These are phyloP conservation scores for Phylloscopus trochiloides DNA, from an alignment of 2,113 vertebrate genomes.

Conservation along the genomic window DNA sequence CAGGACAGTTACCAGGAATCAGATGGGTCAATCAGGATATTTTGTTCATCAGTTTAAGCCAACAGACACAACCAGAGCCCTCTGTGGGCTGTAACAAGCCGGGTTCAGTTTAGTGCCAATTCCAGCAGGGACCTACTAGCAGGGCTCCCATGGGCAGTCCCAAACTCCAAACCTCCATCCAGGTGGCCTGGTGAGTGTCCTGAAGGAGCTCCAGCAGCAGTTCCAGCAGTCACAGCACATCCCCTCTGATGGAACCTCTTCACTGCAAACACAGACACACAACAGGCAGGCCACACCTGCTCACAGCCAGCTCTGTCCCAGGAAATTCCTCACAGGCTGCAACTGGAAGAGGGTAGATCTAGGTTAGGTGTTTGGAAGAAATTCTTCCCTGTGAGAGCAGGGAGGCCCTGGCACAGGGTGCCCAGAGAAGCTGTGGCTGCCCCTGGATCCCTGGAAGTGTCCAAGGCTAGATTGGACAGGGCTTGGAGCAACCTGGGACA, in stretches of 20 bases:
- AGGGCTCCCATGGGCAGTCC: neutral
- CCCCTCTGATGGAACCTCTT: neutral
- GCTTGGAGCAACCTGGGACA: neutral
- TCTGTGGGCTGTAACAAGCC: neutral
- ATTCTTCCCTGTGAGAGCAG: neutral
- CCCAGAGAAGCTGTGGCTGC: neutral
- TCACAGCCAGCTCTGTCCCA: neutral
- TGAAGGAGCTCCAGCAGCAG: neutral
- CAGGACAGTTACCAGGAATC: neutral
- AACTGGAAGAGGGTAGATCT: neutral
- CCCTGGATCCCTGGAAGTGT: neutral
- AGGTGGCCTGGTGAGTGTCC: accelerated
- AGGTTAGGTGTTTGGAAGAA: neutral
- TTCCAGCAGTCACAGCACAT: neutral
- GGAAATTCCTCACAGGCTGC: neutral
- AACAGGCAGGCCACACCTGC: neutral
- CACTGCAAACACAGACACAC: neutral
- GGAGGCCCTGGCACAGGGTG: neutral
- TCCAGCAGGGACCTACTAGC: neutral
- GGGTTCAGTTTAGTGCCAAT: neutral
- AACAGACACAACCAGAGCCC: neutral
- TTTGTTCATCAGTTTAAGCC: neutral
- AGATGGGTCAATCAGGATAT: neutral
- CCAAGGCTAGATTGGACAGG: neutral
- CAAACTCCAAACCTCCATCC: neutral